Evolutionary conservation across 2,797 vertebrate genomes (phyloP).

Genomic region (Ctenochaetus hawaiiensis): DNA sequence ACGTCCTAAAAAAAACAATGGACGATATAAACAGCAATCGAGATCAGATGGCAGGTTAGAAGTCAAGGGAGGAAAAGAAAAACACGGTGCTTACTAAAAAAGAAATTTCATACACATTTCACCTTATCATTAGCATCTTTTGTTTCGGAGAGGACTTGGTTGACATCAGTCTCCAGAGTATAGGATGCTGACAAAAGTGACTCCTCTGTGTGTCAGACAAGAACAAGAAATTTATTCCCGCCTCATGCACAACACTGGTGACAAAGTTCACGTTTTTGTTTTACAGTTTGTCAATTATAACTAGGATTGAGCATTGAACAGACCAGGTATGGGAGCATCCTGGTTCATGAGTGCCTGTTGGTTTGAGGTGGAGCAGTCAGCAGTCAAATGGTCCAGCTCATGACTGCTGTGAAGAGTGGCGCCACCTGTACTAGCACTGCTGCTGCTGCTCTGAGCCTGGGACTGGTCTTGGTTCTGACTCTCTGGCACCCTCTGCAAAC

Average conservation of each 20-base stretch:
- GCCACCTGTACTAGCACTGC: conserved; percentile 5
- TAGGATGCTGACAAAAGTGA: conserved; percentile 28
- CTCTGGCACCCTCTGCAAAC: conserved; percentile 65
- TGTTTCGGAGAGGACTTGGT: conserved; percentile 4
- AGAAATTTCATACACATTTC: neutral
- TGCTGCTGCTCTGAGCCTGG: conserved; percentile 37
- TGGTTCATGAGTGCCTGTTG: conserved; percentile 61
- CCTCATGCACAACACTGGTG: no score
- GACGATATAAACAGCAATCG: neutral
- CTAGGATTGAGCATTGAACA: conserved; percentile 13
- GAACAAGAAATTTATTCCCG: neutral
- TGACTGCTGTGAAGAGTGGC: conserved; percentile 20
- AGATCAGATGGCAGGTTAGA: neutral
- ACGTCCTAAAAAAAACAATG: conserved; percentile 54
- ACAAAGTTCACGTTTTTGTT: no score
- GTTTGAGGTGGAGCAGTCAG: conserved; percentile 44
- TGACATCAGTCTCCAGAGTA: conserved; percentile 45
- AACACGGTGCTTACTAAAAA: neutral
- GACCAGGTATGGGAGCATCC: conserved; percentile 61
- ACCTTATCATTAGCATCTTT: conserved; percentile 63
- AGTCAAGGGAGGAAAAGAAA: neutral
- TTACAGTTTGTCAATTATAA: neutral
- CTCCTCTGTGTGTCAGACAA: conserved; percentile 42
- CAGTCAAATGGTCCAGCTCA: conserved; percentile 22
- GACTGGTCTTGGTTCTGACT: conserved; percentile 53